Base-by-base conservation (phyloP, 1,140 invertebrate species). In the Drosophila kohkoa region DNA sequence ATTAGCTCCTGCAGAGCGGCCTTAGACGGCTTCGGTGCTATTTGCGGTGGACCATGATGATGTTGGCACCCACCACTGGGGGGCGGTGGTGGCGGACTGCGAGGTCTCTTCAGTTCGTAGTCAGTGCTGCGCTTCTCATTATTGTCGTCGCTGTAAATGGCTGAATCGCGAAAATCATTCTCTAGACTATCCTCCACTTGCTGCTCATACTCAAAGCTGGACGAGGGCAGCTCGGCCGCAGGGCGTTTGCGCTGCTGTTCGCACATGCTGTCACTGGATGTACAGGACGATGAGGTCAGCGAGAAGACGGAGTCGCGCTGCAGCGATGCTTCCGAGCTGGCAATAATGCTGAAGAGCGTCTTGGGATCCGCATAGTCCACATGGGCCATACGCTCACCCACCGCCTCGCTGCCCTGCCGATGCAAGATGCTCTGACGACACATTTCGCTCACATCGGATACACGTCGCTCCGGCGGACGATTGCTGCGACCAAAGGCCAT, bases 321-420 rank as follows among this genome's bases (percentile, higher is more conserved):
- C 75, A 93, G 93, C 68, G 94, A 79, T 76, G 94, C 93, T 10
- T 85, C 79, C 10, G 90, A 91, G 62, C 75, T 72, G 51, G 92
- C 93, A 5, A 86, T 90, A 15, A 74, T 70, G 28, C 93, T 93
- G 55, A 95, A 94, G 0, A 96, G 92, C 0, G 94, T 94, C 43
- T 94, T 94, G 5, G 97, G 96, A 92, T 98, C 96, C 0, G 96
- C 96, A 83, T 98, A 98, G 80, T 98, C 97, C 0, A 96, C 96
- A 82, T 97, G 95, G 5, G 97, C 97, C 88, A 98, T 97, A 63
- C 97, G 95, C 30, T 97, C 96, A 1, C 97, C 97, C 67, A 98
- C 94, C 66, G 95, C 95, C 49, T 96, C 96, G 79, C 96, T 97
- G 25, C 96, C 96, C 92, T 97, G 96, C 82, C 96, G 95, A 87